A percentile compares a stretch with the other conserved stretches of the same genome.
These are phyloP conservation scores for Coptodon rendalli DNA, from an alignment of 2,113 vertebrate species.

Conservation along the genomic window DNA sequence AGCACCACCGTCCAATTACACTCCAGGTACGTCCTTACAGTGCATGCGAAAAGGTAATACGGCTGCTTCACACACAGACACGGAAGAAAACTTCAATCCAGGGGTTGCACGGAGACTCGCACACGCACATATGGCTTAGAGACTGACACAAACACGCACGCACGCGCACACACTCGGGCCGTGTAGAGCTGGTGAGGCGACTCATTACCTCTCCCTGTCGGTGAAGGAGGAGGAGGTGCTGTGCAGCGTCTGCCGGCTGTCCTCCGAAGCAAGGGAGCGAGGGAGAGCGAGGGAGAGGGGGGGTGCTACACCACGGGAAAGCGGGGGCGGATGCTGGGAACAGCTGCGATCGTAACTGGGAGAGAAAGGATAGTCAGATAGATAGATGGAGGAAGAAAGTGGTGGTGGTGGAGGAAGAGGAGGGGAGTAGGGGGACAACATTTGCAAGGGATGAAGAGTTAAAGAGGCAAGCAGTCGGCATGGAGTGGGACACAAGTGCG, in stretches of 20 bases:
- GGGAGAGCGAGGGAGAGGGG: constrained; percentile 73
- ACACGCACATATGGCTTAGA: constrained; percentile 13
- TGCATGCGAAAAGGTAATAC: neutral
- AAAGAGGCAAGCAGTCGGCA: neutral
- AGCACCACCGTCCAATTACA: constrained; percentile 39
- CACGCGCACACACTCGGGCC: neutral
- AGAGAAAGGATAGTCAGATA: constrained; percentile 25
- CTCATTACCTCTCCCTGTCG: constrained; percentile 78
- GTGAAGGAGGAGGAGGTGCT: constrained; percentile 74
- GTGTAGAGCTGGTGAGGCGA: constrained; percentile 21
- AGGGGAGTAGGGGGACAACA: neutral
- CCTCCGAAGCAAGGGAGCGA: constrained; percentile 72
- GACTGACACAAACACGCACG: neutral
- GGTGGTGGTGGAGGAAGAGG: neutral
- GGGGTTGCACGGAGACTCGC: neutral
- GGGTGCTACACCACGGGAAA: constrained; percentile 67
- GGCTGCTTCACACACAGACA: neutral
- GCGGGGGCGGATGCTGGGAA: constrained; percentile 72
- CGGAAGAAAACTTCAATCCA: neutral
- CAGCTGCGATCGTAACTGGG: constrained; percentile 77
- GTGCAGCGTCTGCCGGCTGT: constrained; percentile 76
- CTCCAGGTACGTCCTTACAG: constrained; percentile 8
- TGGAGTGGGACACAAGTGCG: neutral
- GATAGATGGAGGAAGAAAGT: neutral
- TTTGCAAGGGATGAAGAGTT: neutral